A percentile compares a stretch with the other conserved stretches of the same genome.
These are phyloP conservation scores for Julus scanicus DNA, from an alignment of 2,888 invertebrate species.

Conservation along the genomic window DNA sequence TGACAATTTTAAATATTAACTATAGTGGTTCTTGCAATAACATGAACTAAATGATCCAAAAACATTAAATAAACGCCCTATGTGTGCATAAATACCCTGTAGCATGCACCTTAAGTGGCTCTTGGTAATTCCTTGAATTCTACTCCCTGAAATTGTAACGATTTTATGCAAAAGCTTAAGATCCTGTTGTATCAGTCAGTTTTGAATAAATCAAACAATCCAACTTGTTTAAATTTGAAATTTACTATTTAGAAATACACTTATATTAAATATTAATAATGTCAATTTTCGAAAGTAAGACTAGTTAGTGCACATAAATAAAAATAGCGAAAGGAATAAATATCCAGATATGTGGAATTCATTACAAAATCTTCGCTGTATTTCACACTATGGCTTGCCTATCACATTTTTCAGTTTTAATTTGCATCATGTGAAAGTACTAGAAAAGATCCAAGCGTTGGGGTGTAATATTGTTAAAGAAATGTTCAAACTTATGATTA, in stretches of 20 bases:
- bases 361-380: neutral
- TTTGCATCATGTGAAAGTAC: neutral
- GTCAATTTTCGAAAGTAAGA: neutral
- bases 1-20: neutral
- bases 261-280: constrained; percentile 11
- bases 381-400: neutral
- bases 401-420: neutral
- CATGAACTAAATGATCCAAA: neutral
- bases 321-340: neutral
- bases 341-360: constrained; percentile 44
- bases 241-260: neutral
- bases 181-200: neutral
- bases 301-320: constrained; percentile 23
- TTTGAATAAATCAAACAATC: neutral
- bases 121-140: neutral
- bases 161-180: neutral
- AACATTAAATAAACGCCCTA: neutral
- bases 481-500: neutral
- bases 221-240: neutral
- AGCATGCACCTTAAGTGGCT: neutral
- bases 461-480: neutral
- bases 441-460: neutral
- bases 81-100: constrained; percentile 26
- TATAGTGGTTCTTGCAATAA: neutral
- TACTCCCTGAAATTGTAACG: neutral